A percentile compares a stretch with the other conserved stretches of the same genome.
These are phyloP conservation scores for Metalampra italica DNA, from an alignment of 2,888 invertebrate genomes.

Conservation along the genomic window DNA sequence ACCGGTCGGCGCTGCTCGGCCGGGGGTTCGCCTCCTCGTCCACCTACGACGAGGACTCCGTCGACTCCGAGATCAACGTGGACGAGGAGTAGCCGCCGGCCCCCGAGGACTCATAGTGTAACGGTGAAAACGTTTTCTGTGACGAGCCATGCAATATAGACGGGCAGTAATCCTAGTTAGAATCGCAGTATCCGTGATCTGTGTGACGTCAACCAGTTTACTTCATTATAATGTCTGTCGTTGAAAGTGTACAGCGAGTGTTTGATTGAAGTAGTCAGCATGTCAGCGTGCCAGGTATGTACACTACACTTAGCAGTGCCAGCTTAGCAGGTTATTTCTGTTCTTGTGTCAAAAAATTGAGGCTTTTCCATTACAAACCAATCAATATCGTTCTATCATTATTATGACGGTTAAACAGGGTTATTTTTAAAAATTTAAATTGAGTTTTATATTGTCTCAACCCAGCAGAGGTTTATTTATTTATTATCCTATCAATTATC, in stretches of 20 bases:
- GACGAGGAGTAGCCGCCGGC: conserved; percentile 61
- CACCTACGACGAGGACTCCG: conserved; percentile 74
- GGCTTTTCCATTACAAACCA: conserved; percentile 16
- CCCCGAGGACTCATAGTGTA: conserved; percentile 37
- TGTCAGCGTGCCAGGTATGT: conserved; percentile 62
- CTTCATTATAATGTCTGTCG: conserved; percentile 49
- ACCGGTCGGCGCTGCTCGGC: conserved; percentile 86
- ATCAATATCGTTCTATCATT: neutral
- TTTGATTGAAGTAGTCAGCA: conserved; percentile 50
- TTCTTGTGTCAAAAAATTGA: conserved; percentile 17
- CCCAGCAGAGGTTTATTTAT: conserved; percentile 36
- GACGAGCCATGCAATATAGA: conserved; percentile 57
- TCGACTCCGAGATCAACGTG: conserved; percentile 74
- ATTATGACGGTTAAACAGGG: conserved; percentile 52
- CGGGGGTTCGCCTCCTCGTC: conserved; percentile 73
- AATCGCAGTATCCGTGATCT: conserved; percentile 47
- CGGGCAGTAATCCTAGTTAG: conserved; percentile 50
- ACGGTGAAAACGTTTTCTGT: conserved; percentile 40
- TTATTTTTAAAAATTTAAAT: conserved; percentile 46
- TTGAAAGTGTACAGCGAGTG: conserved; percentile 62
- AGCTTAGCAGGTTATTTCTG: conserved; percentile 25
- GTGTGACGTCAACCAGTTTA: conserved; percentile 60
- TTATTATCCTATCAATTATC: conserved; percentile 20
- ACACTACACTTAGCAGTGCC: conserved; percentile 41
- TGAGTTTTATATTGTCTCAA: conserved; percentile 29